These are phyloP conservation scores for Zeugodacus cucurbitae DNA, from an alignment of 1,140 invertebrate genomes.

Conservation along the genomic window DNA sequence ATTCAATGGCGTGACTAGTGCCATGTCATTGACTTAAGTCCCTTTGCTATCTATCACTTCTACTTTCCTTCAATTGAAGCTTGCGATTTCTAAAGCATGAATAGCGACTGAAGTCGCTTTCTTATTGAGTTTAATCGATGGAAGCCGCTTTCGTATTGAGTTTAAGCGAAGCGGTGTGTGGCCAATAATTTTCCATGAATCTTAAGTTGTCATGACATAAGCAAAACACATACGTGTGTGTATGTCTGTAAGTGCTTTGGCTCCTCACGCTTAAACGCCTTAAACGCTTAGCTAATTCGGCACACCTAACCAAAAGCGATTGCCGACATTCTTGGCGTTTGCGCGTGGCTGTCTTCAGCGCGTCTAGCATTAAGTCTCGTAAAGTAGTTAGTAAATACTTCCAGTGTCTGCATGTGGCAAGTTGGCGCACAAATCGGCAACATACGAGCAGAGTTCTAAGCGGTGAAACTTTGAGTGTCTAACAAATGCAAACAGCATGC, in stretches of 20 bases:
- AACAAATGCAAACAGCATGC: background rate
- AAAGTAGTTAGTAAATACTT: conserved; percentile 13
- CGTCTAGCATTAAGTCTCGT: background rate
- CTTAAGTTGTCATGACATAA: background rate
- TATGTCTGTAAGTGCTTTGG: background rate
- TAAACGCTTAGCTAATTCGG: conserved; percentile 5
- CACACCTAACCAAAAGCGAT: background rate
- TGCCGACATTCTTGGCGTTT: background rate
- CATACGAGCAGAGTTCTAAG: background rate
- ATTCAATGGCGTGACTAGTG: background rate
- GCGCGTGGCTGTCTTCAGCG: background rate
- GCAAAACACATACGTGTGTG: background rate
- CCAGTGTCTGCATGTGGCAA: background rate
- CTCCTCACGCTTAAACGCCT: background rate
- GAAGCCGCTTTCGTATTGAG: background rate
- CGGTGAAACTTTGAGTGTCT: background rate
- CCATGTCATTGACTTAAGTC: no score
- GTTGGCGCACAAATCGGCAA: background rate
- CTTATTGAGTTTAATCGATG: no score
- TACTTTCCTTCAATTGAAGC: background rate
- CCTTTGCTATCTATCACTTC: background rate
- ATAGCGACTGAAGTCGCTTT: background rate
- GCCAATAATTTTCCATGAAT: conserved; percentile 27
- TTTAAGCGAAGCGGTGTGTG: background rate
- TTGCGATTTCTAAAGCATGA: background rate